These are phyloP conservation scores for Hydrolagus colliei DNA, from an alignment of 2,797 vertebrate species.

Conservation along the genomic window DNA sequence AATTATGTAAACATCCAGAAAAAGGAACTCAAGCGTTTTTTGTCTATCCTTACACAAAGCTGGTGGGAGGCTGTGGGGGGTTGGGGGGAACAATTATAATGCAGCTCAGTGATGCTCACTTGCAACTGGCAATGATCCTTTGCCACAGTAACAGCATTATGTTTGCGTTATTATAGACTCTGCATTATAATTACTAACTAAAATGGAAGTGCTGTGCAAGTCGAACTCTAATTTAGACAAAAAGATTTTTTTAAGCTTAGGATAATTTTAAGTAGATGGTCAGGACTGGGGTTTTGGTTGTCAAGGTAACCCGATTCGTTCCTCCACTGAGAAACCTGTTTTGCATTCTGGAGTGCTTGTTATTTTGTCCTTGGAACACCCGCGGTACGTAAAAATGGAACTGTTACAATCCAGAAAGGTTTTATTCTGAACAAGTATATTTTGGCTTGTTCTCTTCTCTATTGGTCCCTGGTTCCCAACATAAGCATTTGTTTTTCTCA, in stretches of 20 bases:
- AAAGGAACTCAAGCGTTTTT: background rate
- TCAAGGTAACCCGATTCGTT: conserved; percentile 5
- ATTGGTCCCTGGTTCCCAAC: background rate
- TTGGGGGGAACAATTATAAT: no score
- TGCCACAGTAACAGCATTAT: no score
- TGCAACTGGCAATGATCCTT: no score
- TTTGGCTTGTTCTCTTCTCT: background rate
- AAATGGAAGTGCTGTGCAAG: background rate
- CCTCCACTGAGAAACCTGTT: background rate
- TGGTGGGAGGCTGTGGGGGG: no score
- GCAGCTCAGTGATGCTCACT: no score
- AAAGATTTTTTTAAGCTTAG: background rate
- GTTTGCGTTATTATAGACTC: no score
- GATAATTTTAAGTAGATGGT: background rate
- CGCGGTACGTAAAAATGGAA: no score
- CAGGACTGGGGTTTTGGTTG: background rate
- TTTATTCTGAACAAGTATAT: background rate
- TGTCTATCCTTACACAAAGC: background rate
- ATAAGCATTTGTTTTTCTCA: background rate
- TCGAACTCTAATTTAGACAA: background rate
- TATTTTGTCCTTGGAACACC: background rate
- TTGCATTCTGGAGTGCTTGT: background rate
- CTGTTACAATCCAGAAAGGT: background rate
- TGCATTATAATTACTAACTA: background rate
- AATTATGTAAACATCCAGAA: background rate